Conservation (phyloP, 2,797 vertebrate species). For the Crenuchus spilurus region DNA sequence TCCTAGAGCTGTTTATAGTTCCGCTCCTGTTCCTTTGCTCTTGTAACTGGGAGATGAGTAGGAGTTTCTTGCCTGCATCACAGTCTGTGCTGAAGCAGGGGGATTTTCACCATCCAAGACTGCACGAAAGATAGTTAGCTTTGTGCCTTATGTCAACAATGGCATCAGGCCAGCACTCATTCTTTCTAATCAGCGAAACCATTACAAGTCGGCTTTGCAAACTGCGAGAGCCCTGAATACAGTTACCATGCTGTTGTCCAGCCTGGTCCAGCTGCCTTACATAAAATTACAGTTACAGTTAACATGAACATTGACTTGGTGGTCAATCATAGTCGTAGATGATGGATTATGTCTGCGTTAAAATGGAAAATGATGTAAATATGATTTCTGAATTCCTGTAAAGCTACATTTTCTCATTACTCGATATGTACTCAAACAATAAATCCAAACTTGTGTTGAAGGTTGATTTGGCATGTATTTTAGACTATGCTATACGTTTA, state of each 20-base stretch:
- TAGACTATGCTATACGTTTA: no score
- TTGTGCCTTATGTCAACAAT: slow-evolving; percentile 31
- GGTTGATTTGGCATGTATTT: no score
- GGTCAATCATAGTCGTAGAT: no score
- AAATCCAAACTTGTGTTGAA: no score
- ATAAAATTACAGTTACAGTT: no score
- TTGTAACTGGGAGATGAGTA: slow-evolving; percentile 35
- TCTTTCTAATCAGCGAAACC: slow-evolving; percentile 18
- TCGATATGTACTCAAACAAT: no score
- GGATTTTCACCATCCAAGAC: slow-evolving; percentile 19
- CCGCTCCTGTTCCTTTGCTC: slow-evolving; percentile 16
- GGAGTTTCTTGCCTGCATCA: slow-evolving; percentile 26
- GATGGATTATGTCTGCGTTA: no score
- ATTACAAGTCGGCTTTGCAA: slow-evolving; percentile 8
- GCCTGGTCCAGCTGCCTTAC: slow-evolving; percentile 1
- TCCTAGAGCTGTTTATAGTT: not conserved
- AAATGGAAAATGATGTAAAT: no score
- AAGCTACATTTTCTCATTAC: no score
- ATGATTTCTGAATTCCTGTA: no score
- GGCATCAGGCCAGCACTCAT: slow-evolving; percentile 25
- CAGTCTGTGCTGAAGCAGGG: slow-evolving; percentile 23
- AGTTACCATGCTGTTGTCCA: slow-evolving; percentile 14
- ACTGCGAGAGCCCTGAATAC: slow-evolving; percentile 11
- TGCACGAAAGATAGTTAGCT: slow-evolving; percentile 29
- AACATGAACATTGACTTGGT: no score